Percentiles rank a stretch among this genome's conserved stretches.
These are phyloP conservation scores for Philopedon plagiatum DNA, from an alignment of 2,888 invertebrate genomes.

Conservation along the genomic window DNA sequence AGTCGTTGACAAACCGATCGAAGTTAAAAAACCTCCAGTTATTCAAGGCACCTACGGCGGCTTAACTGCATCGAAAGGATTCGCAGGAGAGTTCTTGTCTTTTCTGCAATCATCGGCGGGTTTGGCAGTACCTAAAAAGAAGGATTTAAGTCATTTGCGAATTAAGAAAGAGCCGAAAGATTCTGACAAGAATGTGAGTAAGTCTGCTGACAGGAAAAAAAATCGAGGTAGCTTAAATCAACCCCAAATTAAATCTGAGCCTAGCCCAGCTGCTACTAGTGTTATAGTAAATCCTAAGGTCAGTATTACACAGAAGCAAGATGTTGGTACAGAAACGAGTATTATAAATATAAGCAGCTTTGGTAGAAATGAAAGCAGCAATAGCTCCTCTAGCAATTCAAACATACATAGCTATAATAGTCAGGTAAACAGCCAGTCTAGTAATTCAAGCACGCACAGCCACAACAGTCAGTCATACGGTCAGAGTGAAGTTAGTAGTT, in stretches of 20 bases:
- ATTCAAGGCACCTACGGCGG: constrained; percentile 8
- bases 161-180: neutral
- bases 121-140: neutral
- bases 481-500: constrained; percentile 17
- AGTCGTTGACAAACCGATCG: neutral
- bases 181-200: neutral
- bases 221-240: neutral
- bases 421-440: too few relatives aligned
- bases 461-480: neutral
- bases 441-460: too few relatives aligned
- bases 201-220: neutral
- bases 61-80: constrained; percentile 15
- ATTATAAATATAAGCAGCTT: neutral
- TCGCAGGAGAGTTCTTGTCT: constrained; percentile 36
- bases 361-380: neutral
- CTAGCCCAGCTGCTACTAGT: neutral
- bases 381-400: neutral
- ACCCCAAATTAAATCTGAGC: neutral
- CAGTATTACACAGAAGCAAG: constrained; percentile 1
- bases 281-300: neutral
- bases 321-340: neutral
- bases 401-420: too few relatives aligned
- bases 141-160: neutral
- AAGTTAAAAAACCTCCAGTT: neutral
- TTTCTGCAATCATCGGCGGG: constrained; percentile 9